Base-by-base conservation (phyloP, 2,888 invertebrate species). In the Embidobia sp. region DNA sequence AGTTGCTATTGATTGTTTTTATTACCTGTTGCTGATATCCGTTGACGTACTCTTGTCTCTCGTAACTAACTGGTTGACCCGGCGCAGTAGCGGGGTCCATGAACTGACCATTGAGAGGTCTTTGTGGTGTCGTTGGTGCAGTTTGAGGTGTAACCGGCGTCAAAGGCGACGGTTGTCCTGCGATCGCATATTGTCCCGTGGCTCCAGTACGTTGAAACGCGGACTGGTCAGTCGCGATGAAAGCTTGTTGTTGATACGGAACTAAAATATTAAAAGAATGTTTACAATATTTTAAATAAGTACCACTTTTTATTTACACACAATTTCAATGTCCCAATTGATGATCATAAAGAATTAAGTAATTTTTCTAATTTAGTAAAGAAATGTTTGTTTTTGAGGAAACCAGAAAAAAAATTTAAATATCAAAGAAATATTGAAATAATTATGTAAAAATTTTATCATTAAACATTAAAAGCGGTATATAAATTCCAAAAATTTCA, bases 21-120 rank as follows among this genome's bases (percentile, higher is more conserved):
- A 81, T 86, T 80, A 90, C 90, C 89, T 90, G 90, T 83, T 90
- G 90, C 82, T 90, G 89, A 79, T 90, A 88, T 77, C 90, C 90
- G 82, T 90, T 90, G 69, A 90, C 90, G 83, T 90, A 90, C 79
- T 90, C 90, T 80, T 90, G 89, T 79, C 89, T 86, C 61, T 89
- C 87, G 79, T 90, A 89, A 75, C 85, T 84, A 53, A 88, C 87
- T 72, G 88, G 81, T 80, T 89, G 90, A 59, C 85, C 86, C 33
- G 88, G 77, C 19, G 88, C 85, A 33, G 85, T 83, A 26, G 87
- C 84, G 33, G 90, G 88, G 77, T 90, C 90, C 83, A 90, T 89
- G 83, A 89, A 90, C 83, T 90, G 90, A 75, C 90, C 90, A 75
- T 90, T 90, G 70, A 90, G 77, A 42, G 89, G 85, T 80, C 90